A percentile compares a stretch with the other conserved stretches of the same genome.
phyloP scores from a whole-genome alignment of 2,888 invertebrate species.

The Drosophila testacea region DNA sequence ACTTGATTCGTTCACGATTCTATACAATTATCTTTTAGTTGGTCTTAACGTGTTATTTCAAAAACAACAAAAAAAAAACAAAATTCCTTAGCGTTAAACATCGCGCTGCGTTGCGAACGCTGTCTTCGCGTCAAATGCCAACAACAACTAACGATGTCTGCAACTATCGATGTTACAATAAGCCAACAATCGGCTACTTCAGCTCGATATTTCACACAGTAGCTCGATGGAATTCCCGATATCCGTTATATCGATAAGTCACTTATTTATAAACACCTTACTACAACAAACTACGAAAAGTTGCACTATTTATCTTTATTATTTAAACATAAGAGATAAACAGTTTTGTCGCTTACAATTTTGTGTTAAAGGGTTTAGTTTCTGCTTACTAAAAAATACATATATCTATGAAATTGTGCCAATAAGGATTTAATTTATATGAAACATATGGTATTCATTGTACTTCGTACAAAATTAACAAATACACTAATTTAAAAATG shows the following conservation, averaged over 20 bases:
- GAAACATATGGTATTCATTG: not conserved
- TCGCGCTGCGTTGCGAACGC: slow-evolving; percentile 52
- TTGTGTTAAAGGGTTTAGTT: too few species aligned
- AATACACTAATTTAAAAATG: too few species aligned
- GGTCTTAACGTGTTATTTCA: slow-evolving; percentile 59
- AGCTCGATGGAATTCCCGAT: not conserved
- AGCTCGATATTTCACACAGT: not conserved
- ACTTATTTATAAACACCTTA: too few species aligned
- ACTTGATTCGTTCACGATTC: slow-evolving; percentile 43
- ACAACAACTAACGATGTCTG: slow-evolving; percentile 43
- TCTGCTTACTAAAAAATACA: too few species aligned
- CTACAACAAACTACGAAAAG: too few species aligned
- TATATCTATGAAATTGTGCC: not conserved
- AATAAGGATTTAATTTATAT: not conserved
- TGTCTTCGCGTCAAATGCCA: slow-evolving; percentile 56
- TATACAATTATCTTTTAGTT: slow-evolving; percentile 38
- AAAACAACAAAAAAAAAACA: slow-evolving; percentile 50
- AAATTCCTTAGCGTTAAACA: slow-evolving; percentile 49
- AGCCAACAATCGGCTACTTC: slow-evolving; percentile 4
- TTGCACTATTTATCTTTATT: too few species aligned
- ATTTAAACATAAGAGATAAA: too few species aligned
- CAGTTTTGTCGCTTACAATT: too few species aligned
- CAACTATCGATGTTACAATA: slow-evolving; percentile 15
- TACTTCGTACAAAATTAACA: not conserved
- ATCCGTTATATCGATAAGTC: too few species aligned